Base-by-base conservation (phyloP, 2,113 vertebrate species). In the Regulus satrapa region DNA sequence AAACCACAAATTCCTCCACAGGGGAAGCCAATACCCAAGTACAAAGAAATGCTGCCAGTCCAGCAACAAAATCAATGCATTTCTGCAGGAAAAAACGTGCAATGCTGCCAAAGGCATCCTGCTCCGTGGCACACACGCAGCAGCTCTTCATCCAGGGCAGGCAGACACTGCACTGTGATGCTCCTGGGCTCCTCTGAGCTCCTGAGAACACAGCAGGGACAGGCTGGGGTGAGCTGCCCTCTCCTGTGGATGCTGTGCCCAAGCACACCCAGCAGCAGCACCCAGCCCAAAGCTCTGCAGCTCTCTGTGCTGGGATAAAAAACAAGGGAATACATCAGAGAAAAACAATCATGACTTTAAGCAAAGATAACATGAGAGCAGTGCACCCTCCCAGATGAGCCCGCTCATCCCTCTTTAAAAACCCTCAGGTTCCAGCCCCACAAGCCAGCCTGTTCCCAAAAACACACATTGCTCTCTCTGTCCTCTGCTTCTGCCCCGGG, bases 1-100 rank as follows among this genome's bases (percentile, higher is more conserved):
- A 97, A 96, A 79, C 91, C 91, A 77, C 90, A 88, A 51, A 51
- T 76, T 97, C 72, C 83, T 92, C 80, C 52, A 49, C 16, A 32
- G 79, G 69, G 76, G 59, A 75, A 94, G 75, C 45, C 48, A 88
- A 81, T 64, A 84, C n/a, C 16, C 32, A 72, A 72, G 59, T 3
- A 75, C 43, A 71, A 73, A 66, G 63, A 88, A 83, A 74, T 16
- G 26, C 56, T 63, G 56, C 58, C 21, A n/a, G 76, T 83, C 69
- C 58, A 84, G 49, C 69, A 74, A 82, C 34, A 93, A 92, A 94
- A 72, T 19, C 87, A 94, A 73, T 66, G n/a, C 5, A 7, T 62
- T 93, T 75, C 71, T 83, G 45, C 64, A 80, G 41, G 66, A 82
- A 85, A 66, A 66, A 72, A 10, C 0, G 0, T 2, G 29, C 61